Percentiles rank a stretch among this genome's conserved stretches.
Evolutionary conservation across 2,113 vertebrate genomes (phyloP).

Genomic region (Periophthalmodon schlosseri): DNA sequence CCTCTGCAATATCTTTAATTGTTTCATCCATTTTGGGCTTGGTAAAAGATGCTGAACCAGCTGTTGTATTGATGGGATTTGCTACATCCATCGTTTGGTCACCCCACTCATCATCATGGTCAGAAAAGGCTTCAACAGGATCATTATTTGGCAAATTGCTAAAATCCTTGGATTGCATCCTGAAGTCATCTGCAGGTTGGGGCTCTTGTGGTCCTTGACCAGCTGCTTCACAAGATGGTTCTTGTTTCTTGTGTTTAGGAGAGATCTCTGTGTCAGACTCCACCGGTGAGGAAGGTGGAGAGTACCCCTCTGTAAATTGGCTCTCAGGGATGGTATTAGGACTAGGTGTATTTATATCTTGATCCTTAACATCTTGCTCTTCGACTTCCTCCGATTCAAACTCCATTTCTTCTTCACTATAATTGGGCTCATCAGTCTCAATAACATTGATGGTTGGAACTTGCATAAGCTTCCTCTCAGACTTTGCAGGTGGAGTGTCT

Average conservation of each 20-base stretch:
- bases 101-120: conserved; percentile 62
- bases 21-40: conserved; percentile 47
- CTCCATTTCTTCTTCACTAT: conserved; percentile 74
- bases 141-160: conserved; percentile 15
- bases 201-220: conserved; percentile 18
- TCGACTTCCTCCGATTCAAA: conserved; percentile 59
- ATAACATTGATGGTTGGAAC: conserved; percentile 83
- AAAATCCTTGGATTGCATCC: conserved; percentile 19
- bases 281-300: conserved; percentile 63
- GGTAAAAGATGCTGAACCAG: conserved; percentile 24
- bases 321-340: conserved; percentile 33
- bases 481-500: conserved; percentile 31
- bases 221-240: conserved; percentile 24
- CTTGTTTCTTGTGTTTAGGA: conserved; percentile 46
- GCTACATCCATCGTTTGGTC: conserved; percentile 55
- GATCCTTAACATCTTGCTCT: conserved; percentile 58
- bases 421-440: conserved; percentile 77
- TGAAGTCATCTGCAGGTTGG: neutral
- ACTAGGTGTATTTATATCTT: conserved; percentile 21
- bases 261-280: conserved; percentile 65
- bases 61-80: conserved; percentile 23
- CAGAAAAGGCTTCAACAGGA: conserved; percentile 52
- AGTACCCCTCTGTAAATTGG: conserved; percentile 68
- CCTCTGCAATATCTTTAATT: conserved; percentile 28
- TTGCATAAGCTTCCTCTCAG: conserved; percentile 66